phyloP scores from a whole-genome alignment of 2,888 invertebrate species.

The Pachymerium ferrugineum region DNA sequence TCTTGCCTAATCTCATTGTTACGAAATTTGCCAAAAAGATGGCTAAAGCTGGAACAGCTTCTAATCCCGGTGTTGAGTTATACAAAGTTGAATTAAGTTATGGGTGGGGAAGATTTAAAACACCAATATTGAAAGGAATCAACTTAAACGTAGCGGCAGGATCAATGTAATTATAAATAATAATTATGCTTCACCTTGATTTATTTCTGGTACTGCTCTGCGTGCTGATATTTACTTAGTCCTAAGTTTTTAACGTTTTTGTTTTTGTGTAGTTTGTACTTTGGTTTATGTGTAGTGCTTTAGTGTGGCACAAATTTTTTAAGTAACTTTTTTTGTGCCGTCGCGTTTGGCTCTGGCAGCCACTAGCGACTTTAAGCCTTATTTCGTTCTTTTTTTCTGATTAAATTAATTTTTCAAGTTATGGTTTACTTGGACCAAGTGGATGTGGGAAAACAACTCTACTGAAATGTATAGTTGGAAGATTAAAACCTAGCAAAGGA shows the following conservation, averaged over 20 bases:
- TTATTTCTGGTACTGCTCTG: no score
- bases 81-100: not conserved
- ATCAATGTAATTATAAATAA: not conserved
- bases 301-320: no score
- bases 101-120: not conserved
- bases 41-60: not conserved
- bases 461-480: not conserved
- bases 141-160: not conserved
- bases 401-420: not conserved
- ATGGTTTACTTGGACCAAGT: not conserved
- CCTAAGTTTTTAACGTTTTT: no score
- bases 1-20: not conserved
- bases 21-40: no score
- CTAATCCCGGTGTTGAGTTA: conserved; percentile 38
- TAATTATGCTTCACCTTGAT: not conserved
- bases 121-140: not conserved
- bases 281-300: no score
- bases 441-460: not conserved
- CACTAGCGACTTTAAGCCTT: no score
- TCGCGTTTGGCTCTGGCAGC: no score
- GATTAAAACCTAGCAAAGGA: not conserved
- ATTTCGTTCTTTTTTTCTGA: no score
- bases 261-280: no score
- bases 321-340: no score
- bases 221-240: no score